Base-by-base conservation (phyloP, 1,140 invertebrate species). In the Melitaea cinxia region DNA sequence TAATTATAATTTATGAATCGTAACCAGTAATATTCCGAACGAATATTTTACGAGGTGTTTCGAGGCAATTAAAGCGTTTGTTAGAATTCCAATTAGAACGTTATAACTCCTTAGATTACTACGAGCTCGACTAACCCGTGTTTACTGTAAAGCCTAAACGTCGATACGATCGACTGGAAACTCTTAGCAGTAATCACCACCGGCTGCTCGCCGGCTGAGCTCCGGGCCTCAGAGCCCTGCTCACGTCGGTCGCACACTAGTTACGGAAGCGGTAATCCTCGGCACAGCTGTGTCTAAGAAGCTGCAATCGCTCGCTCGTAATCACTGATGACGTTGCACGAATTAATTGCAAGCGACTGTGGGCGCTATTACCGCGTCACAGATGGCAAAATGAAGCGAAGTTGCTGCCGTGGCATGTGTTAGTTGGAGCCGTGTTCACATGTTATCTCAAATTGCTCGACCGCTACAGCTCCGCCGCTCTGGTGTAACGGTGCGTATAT, bases 1-100 rank as follows among this genome's bases (percentile, higher is more conserved):
- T 54, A 62, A 54, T 54, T 54, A 62, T 62, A 54, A 62, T 54
- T 62, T 54, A 55, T 54, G 60, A 53, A 62, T 62, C 24, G 24
- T 54, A 47, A 61, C 49, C 49, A 17, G 30, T 37, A 24, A 30
- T 53, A 61, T 61, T 49, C 47, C 30, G 52, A 52, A 61, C 59
- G 42, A 61, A 61, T 61, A 61, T 61, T 61, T 61, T 61, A 61
- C n/a, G 50, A 24, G 53, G 53, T 47, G 15, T 47, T 58, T 12
- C 42, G 24, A 15, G 49, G 39, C 17, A 33, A 49, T 58, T 58
- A 30, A 58, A 0, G 39, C 12, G 12, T 33, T 49, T 58, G 17
- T 49, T 58, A 58, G 56, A 49, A 58, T 47, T 58, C 24, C 42
- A 47, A 49, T 58, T 23, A 23, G 12, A 56, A 23, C 19, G 12